Conservation (phyloP, 2,888 invertebrate genomes). For the Leptura quadrifasciata region DNA sequence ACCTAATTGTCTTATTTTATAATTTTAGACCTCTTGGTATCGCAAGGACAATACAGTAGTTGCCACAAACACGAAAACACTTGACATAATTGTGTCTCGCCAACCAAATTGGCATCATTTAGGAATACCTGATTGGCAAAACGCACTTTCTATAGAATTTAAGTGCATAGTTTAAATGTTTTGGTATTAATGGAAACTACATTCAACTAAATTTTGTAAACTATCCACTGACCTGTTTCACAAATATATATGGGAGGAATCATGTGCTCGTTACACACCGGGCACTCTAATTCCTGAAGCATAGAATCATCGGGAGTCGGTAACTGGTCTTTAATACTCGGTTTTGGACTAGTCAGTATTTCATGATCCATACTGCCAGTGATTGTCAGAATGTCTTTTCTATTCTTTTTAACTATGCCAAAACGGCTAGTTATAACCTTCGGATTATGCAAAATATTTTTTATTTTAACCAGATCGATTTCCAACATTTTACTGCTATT, state of each 20-base stretch:
- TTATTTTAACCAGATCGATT: slow-evolving; percentile 51
- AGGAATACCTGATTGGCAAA: too few species aligned
- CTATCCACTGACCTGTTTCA: slow-evolving; percentile 51
- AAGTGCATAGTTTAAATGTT: too few species aligned
- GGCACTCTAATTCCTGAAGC: slow-evolving; percentile 61
- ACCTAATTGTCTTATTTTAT: too few species aligned
- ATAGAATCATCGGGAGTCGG: slow-evolving; percentile 53
- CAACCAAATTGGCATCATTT: too few species aligned
- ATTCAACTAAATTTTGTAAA: neutral
- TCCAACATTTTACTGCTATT: slow-evolving; percentile 49
- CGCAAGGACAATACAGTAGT: too few species aligned
- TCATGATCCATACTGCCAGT: slow-evolving; percentile 46
- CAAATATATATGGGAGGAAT: slow-evolving; percentile 61
- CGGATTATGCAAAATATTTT: slow-evolving; percentile 50
- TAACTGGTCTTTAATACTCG: slow-evolving; percentile 37
- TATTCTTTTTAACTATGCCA: slow-evolving; percentile 57
- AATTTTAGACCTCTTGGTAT: too few species aligned
- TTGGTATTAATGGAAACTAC: too few species aligned
- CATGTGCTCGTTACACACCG: slow-evolving; percentile 56
- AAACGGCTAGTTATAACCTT: slow-evolving; percentile 49
- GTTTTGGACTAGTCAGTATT: neutral
- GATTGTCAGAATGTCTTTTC: slow-evolving; percentile 56
- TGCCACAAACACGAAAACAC: too few species aligned
- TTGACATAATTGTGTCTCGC: too few species aligned
- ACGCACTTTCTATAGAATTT: too few species aligned